These are phyloP conservation scores for Amorpha juglandis DNA, from an alignment of 2,888 invertebrate genomes.

Conservation along the genomic window DNA sequence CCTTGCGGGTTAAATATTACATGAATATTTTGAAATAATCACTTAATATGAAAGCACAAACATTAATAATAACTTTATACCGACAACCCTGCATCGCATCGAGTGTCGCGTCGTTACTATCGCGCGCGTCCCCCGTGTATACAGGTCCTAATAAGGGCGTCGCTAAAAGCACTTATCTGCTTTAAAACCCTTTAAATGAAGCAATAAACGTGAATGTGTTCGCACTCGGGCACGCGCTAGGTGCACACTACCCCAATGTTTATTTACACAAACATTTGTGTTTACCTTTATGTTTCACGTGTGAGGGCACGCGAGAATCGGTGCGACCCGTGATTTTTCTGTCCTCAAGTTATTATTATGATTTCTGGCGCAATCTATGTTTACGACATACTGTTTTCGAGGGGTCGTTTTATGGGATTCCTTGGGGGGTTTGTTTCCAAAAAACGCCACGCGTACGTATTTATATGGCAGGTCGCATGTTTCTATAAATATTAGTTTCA, in stretches of 20 bases:
- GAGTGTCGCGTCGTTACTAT: conserved; percentile 22
- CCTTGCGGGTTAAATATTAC: no score
- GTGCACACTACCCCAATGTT: conserved; percentile 31
- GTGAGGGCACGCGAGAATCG: not conserved
- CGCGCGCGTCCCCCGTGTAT: conserved; percentile 46
- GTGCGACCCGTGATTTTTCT: conserved; percentile 17
- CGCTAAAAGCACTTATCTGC: conserved; percentile 68
- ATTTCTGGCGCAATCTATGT: not conserved
- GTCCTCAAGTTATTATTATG: conserved; percentile 15
- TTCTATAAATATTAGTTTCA: no score
- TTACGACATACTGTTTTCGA: not conserved
- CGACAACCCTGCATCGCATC: conserved; percentile 12
- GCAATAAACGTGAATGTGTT: conserved; percentile 63
- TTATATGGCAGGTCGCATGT: no score
- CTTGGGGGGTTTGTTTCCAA: not conserved
- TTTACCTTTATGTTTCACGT: conserved; percentile 5
- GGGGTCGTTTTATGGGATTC: not conserved
- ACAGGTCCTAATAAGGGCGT: conserved; percentile 58
- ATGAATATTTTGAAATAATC: no score
- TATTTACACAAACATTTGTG: conserved; percentile 27
- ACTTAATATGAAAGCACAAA: not conserved
- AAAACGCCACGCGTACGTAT: no score
- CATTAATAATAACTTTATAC: not conserved
- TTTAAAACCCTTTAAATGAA: conserved; percentile 75
- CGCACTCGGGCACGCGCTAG: conserved; percentile 43